Percentiles rank a stretch among this genome's conserved stretches.
These are phyloP conservation scores for Pyrgilauda ruficollis DNA, from an alignment of 2,113 vertebrate species.

Conservation along the genomic window DNA sequence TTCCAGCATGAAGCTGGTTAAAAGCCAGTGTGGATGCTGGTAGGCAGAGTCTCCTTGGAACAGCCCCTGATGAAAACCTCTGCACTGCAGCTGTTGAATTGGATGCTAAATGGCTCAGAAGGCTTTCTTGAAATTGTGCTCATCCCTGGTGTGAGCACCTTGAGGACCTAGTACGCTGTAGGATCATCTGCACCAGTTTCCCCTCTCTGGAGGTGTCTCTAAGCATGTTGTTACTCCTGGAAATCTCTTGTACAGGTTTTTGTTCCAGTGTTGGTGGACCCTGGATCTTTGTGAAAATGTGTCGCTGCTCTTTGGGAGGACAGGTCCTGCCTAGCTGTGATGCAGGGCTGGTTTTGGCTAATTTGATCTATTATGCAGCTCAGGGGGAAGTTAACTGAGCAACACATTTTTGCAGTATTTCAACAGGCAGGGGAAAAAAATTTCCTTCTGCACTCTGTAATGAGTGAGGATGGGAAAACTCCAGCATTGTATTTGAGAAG, in stretches of 20 bases:
- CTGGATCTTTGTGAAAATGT: not conserved
- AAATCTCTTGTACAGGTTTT: not conserved
- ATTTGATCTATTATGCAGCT: not conserved
- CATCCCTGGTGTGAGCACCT: not conserved
- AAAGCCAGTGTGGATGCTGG: not conserved
- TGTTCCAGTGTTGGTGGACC: not conserved
- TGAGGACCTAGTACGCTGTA: not conserved
- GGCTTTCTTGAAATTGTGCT: not conserved
- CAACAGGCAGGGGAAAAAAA: constrained; percentile 9
- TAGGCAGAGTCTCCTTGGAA: not conserved
- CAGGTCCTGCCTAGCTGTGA: not conserved
- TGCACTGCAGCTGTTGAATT: not conserved
- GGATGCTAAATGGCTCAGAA: not conserved
- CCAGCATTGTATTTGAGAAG: constrained; percentile 27
- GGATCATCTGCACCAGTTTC: not conserved
- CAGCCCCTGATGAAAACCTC: not conserved
- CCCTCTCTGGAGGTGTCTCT: not conserved
- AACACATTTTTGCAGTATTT: constrained; percentile 8
- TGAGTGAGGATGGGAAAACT: not conserved
- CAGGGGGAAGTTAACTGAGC: not conserved
- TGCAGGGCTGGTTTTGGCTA: not conserved
- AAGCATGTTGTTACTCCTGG: not conserved
- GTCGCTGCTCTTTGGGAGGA: not conserved
- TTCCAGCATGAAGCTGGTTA: not conserved
- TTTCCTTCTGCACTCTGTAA: not conserved